phyloP scores from a whole-genome alignment of 2,888 invertebrate genomes.

The Sinhomidia bicolor region DNA sequence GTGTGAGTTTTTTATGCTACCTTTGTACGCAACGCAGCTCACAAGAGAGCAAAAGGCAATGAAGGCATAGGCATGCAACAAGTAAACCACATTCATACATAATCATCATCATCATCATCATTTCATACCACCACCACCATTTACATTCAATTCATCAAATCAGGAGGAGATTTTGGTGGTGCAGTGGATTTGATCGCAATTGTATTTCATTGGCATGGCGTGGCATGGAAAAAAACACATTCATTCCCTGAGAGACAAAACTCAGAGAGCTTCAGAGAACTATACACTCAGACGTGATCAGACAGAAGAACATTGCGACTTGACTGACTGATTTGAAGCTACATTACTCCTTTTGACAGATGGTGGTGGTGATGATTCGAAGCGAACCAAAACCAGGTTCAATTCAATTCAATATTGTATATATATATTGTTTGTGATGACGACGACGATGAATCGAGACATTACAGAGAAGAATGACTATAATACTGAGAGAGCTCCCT shows the following conservation, averaged over 20 bases:
- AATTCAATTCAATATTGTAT: conserved; percentile 22
- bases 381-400: conserved; percentile 45
- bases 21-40: conserved; percentile 61
- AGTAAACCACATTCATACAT: conserved; percentile 43
- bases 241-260: not conserved
- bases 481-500: conserved; percentile 17
- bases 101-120: conserved; percentile 12
- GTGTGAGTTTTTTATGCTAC: conserved; percentile 52
- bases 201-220: conserved; percentile 49
- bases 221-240: conserved; percentile 33
- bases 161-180: conserved; percentile 37
- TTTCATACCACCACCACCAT: conserved; percentile 33
- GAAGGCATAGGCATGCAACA: conserved; percentile 21
- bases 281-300: conserved; percentile 30
- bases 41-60: too few relatives aligned
- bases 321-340: conserved; percentile 62
- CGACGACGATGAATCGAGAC: conserved; percentile 12
- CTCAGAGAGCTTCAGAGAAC: not conserved
- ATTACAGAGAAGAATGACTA: conserved; percentile 41
- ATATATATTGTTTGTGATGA: not conserved
- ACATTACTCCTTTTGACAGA: conserved; percentile 71
- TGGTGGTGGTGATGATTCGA: conserved; percentile 66
- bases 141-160: conserved; percentile 50
- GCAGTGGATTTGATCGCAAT: conserved; percentile 43
- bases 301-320: conserved; percentile 23